Base-by-base conservation (phyloP, 1,140 invertebrate genomes). In the Amphibalanus amphitrite region DNA sequence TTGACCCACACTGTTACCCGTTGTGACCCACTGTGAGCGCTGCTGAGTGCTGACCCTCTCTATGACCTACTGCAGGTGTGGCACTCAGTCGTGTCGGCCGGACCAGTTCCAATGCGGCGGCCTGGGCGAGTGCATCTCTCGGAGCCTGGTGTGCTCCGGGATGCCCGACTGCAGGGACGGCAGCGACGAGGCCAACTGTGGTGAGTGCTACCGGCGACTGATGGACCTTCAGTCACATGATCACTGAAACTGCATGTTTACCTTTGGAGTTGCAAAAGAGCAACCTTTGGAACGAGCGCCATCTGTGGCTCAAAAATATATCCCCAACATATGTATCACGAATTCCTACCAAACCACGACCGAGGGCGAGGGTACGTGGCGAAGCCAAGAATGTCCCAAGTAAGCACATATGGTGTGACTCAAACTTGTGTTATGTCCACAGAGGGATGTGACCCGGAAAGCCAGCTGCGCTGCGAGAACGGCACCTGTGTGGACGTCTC, bases 31-130 rank as follows among this genome's bases (percentile, higher is more conserved):
- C 15, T 38, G 15, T 38, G 33, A 69, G 20, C 71, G 71, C 33
- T 68, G 67, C 15, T 69, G n/a, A 15, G 71, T 69, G 26, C 70
- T 29, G n/a, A 33, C 38, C 25, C 68, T 71, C 20, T 76, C 74
- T 67, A 47, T 75, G 23, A 28, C 40, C 13, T 29, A 26, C 23
- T 69, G 68, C 10, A 75, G 76, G 30, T 76, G 40, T 25, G 69
- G 23, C 20, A 23, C 30, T 8, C 69, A 69, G 25, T 64, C 70
- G 75, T 74, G 72, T 38, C 74, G 76, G 73, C 79, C 86, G 0
- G 88, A 92, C 80, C 89, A 93, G 79, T 93, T 92, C 78, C 89
- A 90, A 75, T 94, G 91, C 77, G 84, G 83, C 10, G 88, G 91
- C 3, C 10, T 59, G 13, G 85, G 85, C 40, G 86, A 85, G 68